These are phyloP conservation scores for Campylorhamphus procurvoides DNA, from an alignment of 2,113 vertebrate species.

Conservation along the genomic window DNA sequence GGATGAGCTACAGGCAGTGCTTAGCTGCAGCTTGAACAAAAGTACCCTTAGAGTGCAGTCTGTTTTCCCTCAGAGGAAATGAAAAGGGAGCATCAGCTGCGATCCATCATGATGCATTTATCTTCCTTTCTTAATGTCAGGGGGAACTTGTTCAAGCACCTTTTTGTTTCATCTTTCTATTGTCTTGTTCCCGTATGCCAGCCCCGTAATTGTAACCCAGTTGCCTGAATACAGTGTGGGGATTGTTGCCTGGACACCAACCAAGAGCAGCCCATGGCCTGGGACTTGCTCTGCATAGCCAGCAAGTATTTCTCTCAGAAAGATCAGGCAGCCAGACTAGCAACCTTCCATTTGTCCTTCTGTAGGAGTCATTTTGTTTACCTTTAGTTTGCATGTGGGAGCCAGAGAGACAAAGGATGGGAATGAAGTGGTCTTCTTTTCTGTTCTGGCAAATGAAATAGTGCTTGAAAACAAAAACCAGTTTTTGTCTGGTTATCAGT, in stretches of 20 bases:
- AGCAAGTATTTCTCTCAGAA: fast-evolving
- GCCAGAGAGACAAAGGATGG: not conserved
- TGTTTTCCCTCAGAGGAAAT: not conserved
- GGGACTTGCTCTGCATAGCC: not conserved
- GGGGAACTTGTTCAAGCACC: not conserved
- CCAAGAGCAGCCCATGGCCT: fast-evolving
- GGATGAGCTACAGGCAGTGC: not conserved
- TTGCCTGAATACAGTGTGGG: fast-evolving
- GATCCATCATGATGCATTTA: not conserved
- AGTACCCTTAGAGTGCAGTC: not conserved
- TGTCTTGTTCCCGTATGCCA: not conserved
- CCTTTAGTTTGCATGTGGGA: not conserved
- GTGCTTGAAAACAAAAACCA: not conserved
- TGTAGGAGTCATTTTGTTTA: not conserved
- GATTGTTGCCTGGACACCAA: not conserved
- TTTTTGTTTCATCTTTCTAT: not conserved
- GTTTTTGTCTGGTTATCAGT: not conserved
- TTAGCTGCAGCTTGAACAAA: not conserved
- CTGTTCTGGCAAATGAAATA: not conserved
- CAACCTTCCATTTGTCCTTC: not conserved
- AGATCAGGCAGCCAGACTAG: not conserved
- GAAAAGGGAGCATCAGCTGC: fast-evolving
- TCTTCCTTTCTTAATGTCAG: not conserved
- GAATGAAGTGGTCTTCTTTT: not conserved
- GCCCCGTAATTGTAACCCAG: fast-evolving